Evolutionary conservation across 2,797 vertebrate species (phyloP).

Genomic region (Sebastes iracundus): DNA sequence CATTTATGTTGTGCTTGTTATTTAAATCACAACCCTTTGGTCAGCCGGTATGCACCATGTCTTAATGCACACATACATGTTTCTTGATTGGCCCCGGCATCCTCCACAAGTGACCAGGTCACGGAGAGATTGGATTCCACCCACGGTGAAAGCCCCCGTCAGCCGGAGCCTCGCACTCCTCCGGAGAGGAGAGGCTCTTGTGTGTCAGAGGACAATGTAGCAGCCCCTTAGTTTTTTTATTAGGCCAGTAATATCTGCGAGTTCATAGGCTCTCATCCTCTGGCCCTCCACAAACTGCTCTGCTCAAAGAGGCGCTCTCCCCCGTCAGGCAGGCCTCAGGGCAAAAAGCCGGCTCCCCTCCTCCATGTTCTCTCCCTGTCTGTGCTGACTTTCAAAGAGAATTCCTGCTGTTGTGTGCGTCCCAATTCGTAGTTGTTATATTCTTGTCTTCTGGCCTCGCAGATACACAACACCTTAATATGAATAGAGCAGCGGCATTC

Average conservation of each 20-base stretch:
- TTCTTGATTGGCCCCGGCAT: constrained; percentile 58
- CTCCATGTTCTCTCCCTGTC: constrained; percentile 58
- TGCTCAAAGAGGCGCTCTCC: constrained; percentile 67
- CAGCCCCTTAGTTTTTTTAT: constrained; percentile 63
- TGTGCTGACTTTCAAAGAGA: constrained; percentile 74
- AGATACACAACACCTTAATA: constrained; percentile 52
- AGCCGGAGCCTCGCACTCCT: constrained; percentile 46
- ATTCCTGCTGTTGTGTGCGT: constrained; percentile 74
- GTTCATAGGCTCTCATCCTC: constrained; percentile 72
- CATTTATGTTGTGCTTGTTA: constrained; percentile 15
- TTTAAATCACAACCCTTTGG: constrained; percentile 30
- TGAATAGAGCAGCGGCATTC: constrained; percentile 25
- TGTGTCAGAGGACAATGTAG: constrained; percentile 71
- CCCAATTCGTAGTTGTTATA: constrained; percentile 69
- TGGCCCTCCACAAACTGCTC: constrained; percentile 70
- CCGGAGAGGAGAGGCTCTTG: constrained; percentile 40
- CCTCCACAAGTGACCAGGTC: constrained; percentile 72
- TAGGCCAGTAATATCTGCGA: constrained; percentile 62
- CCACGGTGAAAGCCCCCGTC: constrained; percentile 56
- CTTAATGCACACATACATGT: constrained; percentile 34
- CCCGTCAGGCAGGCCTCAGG: constrained; percentile 61
- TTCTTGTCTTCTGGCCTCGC: constrained; percentile 64
- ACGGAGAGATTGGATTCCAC: constrained; percentile 52
- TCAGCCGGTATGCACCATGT: constrained; percentile 1
- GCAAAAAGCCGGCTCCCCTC: constrained; percentile 60